These are phyloP conservation scores for Saccostrea cuccullata DNA, from an alignment of 1,140 invertebrate species.

Conservation along the genomic window DNA sequence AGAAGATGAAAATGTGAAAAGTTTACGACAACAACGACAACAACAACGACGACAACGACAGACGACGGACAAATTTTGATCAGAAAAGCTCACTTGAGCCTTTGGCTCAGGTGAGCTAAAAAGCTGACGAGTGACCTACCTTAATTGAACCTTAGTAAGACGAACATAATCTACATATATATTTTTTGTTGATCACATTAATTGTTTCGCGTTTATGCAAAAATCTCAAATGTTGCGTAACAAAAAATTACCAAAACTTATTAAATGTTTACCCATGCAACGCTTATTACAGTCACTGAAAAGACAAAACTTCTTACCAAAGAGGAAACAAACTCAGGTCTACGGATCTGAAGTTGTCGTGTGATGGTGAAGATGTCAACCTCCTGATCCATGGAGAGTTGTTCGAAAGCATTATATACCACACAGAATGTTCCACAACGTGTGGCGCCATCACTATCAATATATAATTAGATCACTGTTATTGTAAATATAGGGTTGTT, in stretches of 20 bases:
- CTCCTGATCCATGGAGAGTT: background rate
- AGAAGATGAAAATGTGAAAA: no score
- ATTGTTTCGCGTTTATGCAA: background rate
- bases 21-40: no score
- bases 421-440: background rate
- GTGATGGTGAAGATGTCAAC: slow-evolving; percentile 14
- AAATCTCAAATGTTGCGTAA: background rate
- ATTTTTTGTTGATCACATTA: no score
- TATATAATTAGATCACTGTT: no score
- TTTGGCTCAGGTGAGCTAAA: no score
- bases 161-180: no score
- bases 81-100: no score
- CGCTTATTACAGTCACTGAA: background rate
- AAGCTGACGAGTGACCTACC: no score
- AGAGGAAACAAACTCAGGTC: slow-evolving; percentile 9
- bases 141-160: no score
- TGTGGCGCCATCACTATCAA: background rate
- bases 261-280: background rate
- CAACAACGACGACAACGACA: no score
- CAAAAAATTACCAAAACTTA: background rate
- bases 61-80: no score
- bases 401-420: background rate
- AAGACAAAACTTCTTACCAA: background rate
- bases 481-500: no score
- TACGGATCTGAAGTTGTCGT: background rate